phyloP scores from a whole-genome alignment of 1,140 invertebrate species.

The Trichonephila inaurata region DNA sequence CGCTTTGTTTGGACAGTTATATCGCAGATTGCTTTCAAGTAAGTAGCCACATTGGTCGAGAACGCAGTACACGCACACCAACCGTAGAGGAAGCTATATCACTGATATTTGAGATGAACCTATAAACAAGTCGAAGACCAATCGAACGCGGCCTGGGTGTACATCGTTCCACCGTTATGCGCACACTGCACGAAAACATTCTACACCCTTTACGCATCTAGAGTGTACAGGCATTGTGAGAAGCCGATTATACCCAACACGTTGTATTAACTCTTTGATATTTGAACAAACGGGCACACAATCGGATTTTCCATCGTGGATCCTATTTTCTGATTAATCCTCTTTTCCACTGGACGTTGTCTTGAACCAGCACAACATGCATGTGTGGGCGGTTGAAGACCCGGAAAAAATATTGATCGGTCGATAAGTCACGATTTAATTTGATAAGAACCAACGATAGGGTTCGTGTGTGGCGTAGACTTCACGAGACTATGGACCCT shows the following conservation, averaged over 20 bases:
- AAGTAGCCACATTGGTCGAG: background rate
- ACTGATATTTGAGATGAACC: background rate
- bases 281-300: background rate
- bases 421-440: no score
- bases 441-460: no score
- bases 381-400: background rate
- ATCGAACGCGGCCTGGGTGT: no score
- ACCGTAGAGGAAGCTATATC: background rate
- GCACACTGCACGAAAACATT: background rate
- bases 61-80: background rate
- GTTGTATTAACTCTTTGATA: background rate
- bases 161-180: background rate
- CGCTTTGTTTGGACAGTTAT: no score
- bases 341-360: background rate
- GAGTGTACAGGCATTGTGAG: slow-evolving; percentile 9
- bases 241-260: background rate
- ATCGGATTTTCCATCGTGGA: background rate
- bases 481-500: no score
- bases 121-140: background rate
- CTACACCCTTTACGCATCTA: background rate
- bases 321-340: background rate
- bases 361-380: background rate
- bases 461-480: no score
- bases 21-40: background rate
- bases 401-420: no score